A percentile compares a stretch with the other conserved stretches of the same genome.
phyloP scores from a whole-genome alignment of 92 coral and sea anemone species.

The Porites lobata region DNA sequence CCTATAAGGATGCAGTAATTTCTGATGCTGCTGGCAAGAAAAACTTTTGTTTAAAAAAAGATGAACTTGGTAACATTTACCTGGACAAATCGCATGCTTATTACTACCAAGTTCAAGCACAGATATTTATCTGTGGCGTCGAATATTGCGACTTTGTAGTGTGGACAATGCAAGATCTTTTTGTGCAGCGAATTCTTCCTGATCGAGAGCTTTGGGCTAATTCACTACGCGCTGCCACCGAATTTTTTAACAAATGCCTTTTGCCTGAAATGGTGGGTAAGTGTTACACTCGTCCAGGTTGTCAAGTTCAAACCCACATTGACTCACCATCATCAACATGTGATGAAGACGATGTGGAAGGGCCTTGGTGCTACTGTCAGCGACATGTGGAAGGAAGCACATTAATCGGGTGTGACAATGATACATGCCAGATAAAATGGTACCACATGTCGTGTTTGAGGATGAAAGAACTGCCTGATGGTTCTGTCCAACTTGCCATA shows the following conservation, averaged over 20 bases:
- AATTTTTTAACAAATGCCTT: conserved; percentile 34
- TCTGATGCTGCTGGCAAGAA: conserved; percentile 23
- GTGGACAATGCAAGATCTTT: conserved; percentile 54
- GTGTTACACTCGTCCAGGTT: conserved; percentile 53
- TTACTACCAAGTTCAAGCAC: conserved; percentile 54
- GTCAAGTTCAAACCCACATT: not conserved
- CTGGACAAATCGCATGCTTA: conserved; percentile 40
- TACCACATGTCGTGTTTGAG: conserved; percentile 61
- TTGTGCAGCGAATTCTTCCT: conserved; percentile 56
- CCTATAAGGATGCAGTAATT: conserved; percentile 27
- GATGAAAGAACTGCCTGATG: conserved; percentile 48
- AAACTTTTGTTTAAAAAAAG: conserved; percentile 21
- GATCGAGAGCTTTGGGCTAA: conserved; percentile 48
- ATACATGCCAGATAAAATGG: conserved; percentile 56
- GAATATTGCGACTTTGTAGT: conserved; percentile 68
- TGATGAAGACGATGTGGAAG: conserved; percentile 23
- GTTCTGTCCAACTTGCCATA: conserved; percentile 60
- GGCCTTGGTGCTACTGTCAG: conserved; percentile 59
- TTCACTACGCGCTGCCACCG: conserved; percentile 40
- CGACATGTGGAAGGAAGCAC: conserved; percentile 50
- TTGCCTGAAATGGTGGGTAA: conserved; percentile 70
- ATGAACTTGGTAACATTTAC: conserved; percentile 21
- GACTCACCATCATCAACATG: too few species aligned
- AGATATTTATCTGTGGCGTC: conserved; percentile 11
- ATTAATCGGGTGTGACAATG: conserved; percentile 72